Conservation (phyloP, 2,888 invertebrate genomes). For the Dynastes tityus region DNA sequence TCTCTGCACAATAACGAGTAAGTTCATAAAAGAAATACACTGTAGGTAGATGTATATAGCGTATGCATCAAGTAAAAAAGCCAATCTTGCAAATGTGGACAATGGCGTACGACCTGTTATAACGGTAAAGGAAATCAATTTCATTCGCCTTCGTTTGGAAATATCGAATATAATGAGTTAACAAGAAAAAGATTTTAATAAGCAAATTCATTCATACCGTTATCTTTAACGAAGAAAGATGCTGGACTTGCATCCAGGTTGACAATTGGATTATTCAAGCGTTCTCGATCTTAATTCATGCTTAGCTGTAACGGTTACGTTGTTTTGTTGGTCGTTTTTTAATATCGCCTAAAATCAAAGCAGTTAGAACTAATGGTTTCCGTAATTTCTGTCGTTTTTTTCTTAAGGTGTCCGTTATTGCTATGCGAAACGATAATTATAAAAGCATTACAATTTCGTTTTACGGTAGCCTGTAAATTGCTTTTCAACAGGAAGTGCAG, state of each 20-base stretch:
- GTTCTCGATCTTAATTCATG: not conserved
- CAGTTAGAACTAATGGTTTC: too few species aligned
- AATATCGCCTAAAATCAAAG: not conserved
- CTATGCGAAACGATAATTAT: too few species aligned
- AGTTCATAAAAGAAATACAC: too few species aligned
- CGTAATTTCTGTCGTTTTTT: too few species aligned
- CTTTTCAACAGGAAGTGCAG: too few species aligned
- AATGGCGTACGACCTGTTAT: not conserved
- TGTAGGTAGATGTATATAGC: too few species aligned
- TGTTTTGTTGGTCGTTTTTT: not conserved
- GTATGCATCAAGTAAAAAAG: too few species aligned
- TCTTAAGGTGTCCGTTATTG: too few species aligned
- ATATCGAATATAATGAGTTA: not conserved
- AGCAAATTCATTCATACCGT: not conserved
- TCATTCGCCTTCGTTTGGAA: not conserved
- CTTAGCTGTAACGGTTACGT: not conserved
- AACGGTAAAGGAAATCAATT: conserved; percentile 6
- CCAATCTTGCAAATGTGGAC: not conserved
- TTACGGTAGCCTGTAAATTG: too few species aligned
- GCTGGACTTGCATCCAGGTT: not conserved
- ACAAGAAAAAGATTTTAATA: not conserved
- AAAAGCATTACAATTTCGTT: too few species aligned
- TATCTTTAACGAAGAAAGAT: not conserved
- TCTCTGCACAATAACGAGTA: too few species aligned
- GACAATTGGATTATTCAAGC: conserved; percentile 1